phyloP scores from a whole-genome alignment of 2,888 invertebrate genomes.

The Hemaris fuciformis region DNA sequence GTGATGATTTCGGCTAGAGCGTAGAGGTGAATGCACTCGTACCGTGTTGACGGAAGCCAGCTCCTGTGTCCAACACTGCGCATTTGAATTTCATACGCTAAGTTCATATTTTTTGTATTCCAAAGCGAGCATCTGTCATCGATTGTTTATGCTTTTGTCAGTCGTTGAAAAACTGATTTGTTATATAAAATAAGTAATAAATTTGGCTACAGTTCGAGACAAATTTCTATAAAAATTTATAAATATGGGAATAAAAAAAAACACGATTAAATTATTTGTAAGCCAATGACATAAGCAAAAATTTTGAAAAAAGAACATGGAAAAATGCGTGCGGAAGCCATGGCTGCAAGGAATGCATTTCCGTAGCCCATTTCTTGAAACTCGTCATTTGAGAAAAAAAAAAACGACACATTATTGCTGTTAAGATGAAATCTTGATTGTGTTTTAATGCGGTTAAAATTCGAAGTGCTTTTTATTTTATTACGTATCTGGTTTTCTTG shows the following conservation, averaged over 20 bases:
- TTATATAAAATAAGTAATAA: not conserved
- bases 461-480: no score
- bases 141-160: not conserved
- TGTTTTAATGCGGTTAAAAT: not conserved
- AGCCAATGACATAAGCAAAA: not conserved
- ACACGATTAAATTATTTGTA: not conserved
- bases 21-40: constrained; percentile 51
- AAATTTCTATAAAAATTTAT: no score
- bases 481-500: no score
- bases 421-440: not conserved
- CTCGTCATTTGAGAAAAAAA: not conserved
- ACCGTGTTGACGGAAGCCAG: constrained; percentile 51
- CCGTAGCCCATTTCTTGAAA: not conserved
- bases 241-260: no score
- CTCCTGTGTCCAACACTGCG: constrained; percentile 34
- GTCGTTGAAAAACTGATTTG: not conserved
- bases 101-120: not conserved
- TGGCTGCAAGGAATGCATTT: not conserved
- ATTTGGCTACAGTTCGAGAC: not conserved
- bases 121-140: not conserved
- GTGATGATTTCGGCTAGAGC: constrained; percentile 12
- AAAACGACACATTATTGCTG: not conserved
- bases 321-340: not conserved
- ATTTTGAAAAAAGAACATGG: constrained; percentile 21
- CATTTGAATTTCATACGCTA: constrained; percentile 54